phyloP scores from a whole-genome alignment of 2,888 invertebrate species.

The Pherbina coryleti region DNA sequence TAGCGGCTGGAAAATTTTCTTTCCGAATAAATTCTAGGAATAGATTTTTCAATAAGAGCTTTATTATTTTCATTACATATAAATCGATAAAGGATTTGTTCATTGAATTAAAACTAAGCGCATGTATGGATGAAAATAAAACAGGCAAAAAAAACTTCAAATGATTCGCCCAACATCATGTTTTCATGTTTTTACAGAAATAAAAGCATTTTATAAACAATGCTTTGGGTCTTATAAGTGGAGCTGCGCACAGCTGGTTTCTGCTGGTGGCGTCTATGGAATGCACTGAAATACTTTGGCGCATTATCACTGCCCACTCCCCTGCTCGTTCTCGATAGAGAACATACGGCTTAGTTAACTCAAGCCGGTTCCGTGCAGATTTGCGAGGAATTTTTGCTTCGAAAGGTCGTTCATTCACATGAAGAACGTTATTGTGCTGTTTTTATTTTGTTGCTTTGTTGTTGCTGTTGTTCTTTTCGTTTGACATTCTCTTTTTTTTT shows the following conservation, averaged over 20 bases:
- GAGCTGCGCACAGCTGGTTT: not conserved
- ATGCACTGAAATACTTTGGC: conserved; percentile 1
- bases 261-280: conserved; percentile 8
- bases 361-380: conserved; percentile 20
- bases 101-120: too few relatives aligned
- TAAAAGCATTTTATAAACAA: too few relatives aligned
- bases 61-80: too few relatives aligned
- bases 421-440: not conserved
- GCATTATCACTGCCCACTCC: not conserved
- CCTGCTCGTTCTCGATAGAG: not conserved
- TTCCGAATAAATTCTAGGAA: too few relatives aligned
- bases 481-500: not conserved
- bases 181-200: too few relatives aligned
- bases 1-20: too few relatives aligned
- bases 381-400: conserved; percentile 26
- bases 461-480: not conserved
- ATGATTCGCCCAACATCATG: too few relatives aligned
- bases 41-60: too few relatives aligned
- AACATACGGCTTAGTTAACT: not conserved
- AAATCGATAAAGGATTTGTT: too few relatives aligned
- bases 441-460: not conserved
- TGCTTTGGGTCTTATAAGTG: not conserved
- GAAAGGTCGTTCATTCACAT: conserved; percentile 37
- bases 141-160: too few relatives aligned
- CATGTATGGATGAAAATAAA: too few relatives aligned